Evolutionary conservation across 1,140 invertebrate genomes (phyloP).

Genomic region (Callitettix versicolor): DNA sequence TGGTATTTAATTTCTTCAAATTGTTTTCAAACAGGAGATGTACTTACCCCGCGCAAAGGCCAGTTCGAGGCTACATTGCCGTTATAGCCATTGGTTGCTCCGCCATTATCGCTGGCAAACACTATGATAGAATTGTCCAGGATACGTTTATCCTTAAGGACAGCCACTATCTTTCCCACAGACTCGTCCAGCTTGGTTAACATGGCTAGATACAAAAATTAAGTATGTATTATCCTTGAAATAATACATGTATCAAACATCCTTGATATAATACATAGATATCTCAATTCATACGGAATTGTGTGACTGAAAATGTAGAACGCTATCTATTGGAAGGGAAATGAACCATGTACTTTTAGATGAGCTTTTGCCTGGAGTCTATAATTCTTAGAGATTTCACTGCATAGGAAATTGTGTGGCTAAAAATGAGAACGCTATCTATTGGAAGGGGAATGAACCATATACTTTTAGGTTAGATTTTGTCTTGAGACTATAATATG

Average conservation of each 20-base stretch:
- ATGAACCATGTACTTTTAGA: no score
- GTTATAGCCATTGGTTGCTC: slow-evolving; percentile 32
- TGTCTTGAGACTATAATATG: no score
- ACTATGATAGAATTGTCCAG: no score
- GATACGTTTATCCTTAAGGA: slow-evolving; percentile 41
- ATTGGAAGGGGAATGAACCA: no score
- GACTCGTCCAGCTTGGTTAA: slow-evolving; percentile 57
- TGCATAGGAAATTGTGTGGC: background rate
- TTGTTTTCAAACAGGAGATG: no score
- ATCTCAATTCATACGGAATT: slow-evolving; percentile 28
- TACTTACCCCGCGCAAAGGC: slow-evolving; percentile 49
- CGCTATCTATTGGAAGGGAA: no score
- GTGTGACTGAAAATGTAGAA: no score
- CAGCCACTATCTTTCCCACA: slow-evolving; percentile 47
- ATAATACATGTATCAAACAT: background rate
- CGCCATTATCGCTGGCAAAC: slow-evolving; percentile 52
- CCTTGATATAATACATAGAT: background rate
- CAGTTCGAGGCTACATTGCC: slow-evolving; percentile 45
- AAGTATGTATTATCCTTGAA: background rate
- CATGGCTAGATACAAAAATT: slow-evolving; percentile 42
- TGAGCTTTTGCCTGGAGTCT: no score
- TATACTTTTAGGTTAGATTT: no score
- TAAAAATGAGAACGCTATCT: no score
- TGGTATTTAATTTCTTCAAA: no score
- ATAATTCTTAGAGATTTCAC: background rate